phyloP scores from a whole-genome alignment of 2,113 vertebrate species.

The Bostrychus sinensis region DNA sequence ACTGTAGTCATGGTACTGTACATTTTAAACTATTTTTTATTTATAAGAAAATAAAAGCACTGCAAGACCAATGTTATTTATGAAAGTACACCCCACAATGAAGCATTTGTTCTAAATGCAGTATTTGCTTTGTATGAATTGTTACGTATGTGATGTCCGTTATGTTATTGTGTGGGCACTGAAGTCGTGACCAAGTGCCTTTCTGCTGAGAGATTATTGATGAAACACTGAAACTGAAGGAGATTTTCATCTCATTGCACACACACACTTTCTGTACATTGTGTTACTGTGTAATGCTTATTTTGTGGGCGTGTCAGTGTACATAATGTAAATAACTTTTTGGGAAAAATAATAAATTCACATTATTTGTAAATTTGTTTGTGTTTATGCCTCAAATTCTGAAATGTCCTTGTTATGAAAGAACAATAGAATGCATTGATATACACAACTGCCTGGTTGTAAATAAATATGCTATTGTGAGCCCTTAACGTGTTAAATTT shows the following conservation, averaged over 20 bases:
- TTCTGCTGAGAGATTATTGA: constrained; percentile 74
- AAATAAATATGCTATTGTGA: too few relatives aligned
- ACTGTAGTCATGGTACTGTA: constrained; percentile 65
- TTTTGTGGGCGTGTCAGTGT: constrained; percentile 57
- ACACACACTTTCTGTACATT: constrained; percentile 19
- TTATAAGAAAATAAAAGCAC: constrained; percentile 77
- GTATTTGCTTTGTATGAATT: constrained; percentile 41
- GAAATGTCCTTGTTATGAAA: too few relatives aligned
- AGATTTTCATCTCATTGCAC: constrained; percentile 39
- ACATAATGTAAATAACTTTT: constrained; percentile 76
- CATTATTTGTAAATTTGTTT: constrained; percentile 71
- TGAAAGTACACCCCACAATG: constrained; percentile 67
- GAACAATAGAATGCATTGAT: too few relatives aligned
- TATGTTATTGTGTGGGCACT: constrained; percentile 14
- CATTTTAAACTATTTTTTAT: constrained; percentile 72
- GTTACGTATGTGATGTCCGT: constrained; percentile 7
- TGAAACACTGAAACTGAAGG: constrained; percentile 54
- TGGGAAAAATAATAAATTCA: constrained; percentile 70
- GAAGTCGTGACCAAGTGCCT: constrained; percentile 57
- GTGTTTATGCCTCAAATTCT: too few relatives aligned
- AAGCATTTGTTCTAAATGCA: constrained; percentile 53
- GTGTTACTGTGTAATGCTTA: constrained; percentile 49
- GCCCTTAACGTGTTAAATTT: too few relatives aligned
- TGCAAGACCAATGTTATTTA: constrained; percentile 79
- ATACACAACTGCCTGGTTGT: too few relatives aligned